Conservation (phyloP, 2,797 vertebrate species). For the Alectoris magna region DNA sequence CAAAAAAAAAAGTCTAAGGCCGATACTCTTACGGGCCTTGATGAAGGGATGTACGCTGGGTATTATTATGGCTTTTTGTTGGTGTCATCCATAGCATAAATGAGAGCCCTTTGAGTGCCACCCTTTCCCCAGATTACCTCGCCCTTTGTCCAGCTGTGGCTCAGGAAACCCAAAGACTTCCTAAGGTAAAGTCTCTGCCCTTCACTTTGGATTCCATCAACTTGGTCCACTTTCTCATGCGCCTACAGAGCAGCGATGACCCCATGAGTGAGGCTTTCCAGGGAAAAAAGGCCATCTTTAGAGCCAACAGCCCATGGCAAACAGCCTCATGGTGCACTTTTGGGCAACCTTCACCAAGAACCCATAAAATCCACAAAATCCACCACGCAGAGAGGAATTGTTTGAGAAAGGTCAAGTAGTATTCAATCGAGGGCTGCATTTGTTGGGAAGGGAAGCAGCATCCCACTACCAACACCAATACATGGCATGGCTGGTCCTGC, state of each 20-base stretch:
- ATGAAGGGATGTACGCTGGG: rapidly evolving
- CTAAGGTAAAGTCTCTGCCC: not conserved
- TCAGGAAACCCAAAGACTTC: not conserved
- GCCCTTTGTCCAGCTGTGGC: not conserved
- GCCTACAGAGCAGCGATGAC: not conserved
- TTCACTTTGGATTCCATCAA: not conserved
- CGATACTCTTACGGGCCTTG: too few relatives aligned
- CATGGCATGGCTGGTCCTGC: not conserved
- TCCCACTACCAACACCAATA: not conserved
- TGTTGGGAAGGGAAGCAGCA: not conserved
- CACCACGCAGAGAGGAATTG: not conserved
- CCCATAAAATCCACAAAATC: not conserved
- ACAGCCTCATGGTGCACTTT: not conserved
- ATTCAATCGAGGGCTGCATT: rapidly evolving
- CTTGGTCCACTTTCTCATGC: not conserved
- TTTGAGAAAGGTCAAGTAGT: not conserved
- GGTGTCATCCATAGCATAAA: not conserved
- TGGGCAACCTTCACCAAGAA: not conserved
- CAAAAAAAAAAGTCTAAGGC: not conserved
- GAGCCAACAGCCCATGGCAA: not conserved
- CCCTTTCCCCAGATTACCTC: not conserved
- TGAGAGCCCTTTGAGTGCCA: not conserved
- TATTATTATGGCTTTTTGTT: not conserved
- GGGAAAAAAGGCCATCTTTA: not conserved
- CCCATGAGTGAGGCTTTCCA: not conserved